Percentiles rank a stretch among this genome's conserved stretches.
Evolutionary conservation across 2,113 vertebrate species (phyloP).

Genomic region (Corythaixoides concolor): DNA sequence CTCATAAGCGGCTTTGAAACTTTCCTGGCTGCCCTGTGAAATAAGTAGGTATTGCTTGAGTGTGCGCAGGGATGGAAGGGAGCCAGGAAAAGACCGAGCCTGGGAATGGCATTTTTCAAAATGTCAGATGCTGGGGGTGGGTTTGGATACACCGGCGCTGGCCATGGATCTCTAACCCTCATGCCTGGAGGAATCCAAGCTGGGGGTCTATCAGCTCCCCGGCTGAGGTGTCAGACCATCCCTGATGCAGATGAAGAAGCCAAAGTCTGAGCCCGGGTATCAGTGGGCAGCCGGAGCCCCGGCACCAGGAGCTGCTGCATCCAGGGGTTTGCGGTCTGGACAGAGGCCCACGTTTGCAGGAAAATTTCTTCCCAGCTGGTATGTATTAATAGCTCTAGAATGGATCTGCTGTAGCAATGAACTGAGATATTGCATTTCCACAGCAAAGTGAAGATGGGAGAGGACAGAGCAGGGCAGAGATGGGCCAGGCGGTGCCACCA

Average conservation of each 20-base stretch:
- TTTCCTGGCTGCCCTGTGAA: neutral
- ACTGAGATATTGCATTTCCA: neutral
- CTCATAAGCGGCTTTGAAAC: neutral
- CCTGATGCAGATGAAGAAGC: neutral
- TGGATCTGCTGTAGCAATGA: neutral
- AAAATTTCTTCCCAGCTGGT: neutral
- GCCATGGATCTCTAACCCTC: accelerated
- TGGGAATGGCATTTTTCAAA: neutral
- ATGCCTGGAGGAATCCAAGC: accelerated
- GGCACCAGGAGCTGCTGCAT: neutral
- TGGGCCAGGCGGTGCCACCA: neutral
- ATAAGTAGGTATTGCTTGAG: neutral
- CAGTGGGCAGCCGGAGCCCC: neutral
- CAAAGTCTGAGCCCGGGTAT: neutral
- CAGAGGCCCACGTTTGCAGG: neutral
- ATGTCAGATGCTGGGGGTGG: neutral
- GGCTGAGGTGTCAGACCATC: neutral
- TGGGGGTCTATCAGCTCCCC: neutral
- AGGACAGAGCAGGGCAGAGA: neutral
- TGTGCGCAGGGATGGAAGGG: neutral
- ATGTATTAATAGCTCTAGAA: neutral
- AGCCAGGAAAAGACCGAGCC: neutral
- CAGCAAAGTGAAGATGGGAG: neutral
- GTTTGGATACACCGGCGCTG: accelerated
- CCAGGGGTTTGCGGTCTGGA: neutral